Evolutionary conservation across 2,888 invertebrate species (phyloP).

Genomic region (Cataglyphis altisquamis): DNA sequence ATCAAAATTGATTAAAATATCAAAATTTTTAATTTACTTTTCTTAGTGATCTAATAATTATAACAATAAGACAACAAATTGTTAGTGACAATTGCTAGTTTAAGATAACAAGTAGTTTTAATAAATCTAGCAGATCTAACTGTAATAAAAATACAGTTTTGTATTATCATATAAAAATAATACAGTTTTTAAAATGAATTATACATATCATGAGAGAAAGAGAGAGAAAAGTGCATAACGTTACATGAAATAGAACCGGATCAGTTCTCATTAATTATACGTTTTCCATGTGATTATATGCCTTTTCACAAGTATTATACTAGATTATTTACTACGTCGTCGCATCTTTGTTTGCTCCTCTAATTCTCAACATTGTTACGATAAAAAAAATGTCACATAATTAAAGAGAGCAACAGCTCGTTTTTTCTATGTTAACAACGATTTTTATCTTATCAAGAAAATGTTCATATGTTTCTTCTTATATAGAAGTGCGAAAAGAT

Average conservation of each 20-base stretch:
- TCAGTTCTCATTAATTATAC: conserved; percentile 33
- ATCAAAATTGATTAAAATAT: background rate
- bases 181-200: background rate
- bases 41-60: background rate
- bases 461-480: background rate
- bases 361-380: background rate
- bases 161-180: background rate
- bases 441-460: background rate
- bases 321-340: background rate
- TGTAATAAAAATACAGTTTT: background rate
- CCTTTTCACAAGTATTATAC: background rate
- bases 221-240: background rate
- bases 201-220: background rate
- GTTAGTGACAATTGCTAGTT: background rate
- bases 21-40: background rate
- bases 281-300: conserved; percentile 1
- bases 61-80: background rate
- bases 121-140: background rate
- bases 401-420: background rate
- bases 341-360: conserved; percentile 19
- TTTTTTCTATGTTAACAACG: background rate
- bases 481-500: conserved; percentile 26
- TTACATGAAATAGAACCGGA: conserved; percentile 1
- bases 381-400: background rate
- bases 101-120: background rate